These are phyloP conservation scores for Malurus melanocephalus DNA, from an alignment of 2,113 vertebrate species.

Conservation along the genomic window DNA sequence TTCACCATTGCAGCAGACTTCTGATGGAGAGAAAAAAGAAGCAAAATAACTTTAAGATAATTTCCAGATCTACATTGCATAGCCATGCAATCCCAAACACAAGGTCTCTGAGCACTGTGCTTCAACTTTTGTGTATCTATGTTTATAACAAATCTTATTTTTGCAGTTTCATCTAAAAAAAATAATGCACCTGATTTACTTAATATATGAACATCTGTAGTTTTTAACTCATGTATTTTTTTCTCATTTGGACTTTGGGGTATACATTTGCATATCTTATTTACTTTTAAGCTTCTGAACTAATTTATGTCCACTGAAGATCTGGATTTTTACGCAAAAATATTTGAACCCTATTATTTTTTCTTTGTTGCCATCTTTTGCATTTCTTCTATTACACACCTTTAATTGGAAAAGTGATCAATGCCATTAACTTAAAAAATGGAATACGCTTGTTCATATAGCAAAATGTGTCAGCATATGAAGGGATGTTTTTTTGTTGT, in stretches of 20 bases:
- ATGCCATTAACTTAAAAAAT: background rate
- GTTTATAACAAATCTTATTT: background rate
- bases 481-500: background rate
- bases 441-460: background rate
- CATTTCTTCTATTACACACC: background rate
- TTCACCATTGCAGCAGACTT: background rate
- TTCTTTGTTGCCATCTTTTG: background rate
- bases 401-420: background rate
- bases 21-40: background rate
- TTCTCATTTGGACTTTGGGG: background rate
- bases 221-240: background rate
- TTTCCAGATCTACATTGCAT: background rate
- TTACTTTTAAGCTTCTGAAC: background rate
- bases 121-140: background rate
- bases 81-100: background rate
- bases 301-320: background rate
- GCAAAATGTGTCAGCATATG: background rate
- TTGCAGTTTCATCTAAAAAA: background rate
- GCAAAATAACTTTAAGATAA: background rate
- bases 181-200: background rate
- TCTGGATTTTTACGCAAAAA: background rate
- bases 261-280: background rate
- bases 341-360: background rate
- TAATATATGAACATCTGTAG: background rate
- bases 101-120: background rate